Base-by-base conservation (phyloP, 2,888 invertebrate genomes). In the Acanthosepion lycidas region DNA sequence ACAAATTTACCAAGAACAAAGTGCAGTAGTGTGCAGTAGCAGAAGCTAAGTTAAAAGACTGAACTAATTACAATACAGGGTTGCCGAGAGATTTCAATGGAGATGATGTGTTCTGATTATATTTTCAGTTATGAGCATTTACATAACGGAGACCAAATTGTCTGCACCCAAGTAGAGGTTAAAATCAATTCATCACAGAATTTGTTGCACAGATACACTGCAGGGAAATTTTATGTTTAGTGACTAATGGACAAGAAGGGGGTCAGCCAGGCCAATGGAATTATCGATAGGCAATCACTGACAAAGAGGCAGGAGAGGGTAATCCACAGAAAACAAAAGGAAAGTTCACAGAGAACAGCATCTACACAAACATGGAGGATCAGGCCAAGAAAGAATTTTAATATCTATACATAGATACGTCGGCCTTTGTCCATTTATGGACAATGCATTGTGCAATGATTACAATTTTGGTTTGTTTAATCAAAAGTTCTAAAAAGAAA, bases 141-240 rank as follows among this genome's bases (percentile, higher is more conserved):
- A 78, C n/a, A 78, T n/a, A 78, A 78, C 3, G n/a, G n/a, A 78
- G 78, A 78, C n/a, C 18, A n/a, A 78, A 78, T 78, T 78, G 78
- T 78, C 78, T 78, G 78, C n/a, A 78, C 78, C 78, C 78, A 78
- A 78, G 78, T n/a, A n/a, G 78, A 78, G 78, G 78, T 78, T n/a
- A 78, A 78, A n/a, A 78, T 78, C 78, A 78, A 78, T 78, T 78
- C n/a, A n/a, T 78, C n/a, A n/a, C 78, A 18, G n/a, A 78, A n/a
- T 78, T 78, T 78, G 78, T 20, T 78, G n/a, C 78, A n/a, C 15
- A 5, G 20, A 78, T 78, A 18, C 78, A 78, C 26, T 78, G 64
- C 28, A 78, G 64, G 64, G 64, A 78, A 78, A 18, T 78, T n/a
- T n/a, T 78, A n/a, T 78, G 78, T 78, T 78, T 78, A 78, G 78